Base-by-base conservation (phyloP, 2,113 vertebrate species). In the Glareola pratincola region DNA sequence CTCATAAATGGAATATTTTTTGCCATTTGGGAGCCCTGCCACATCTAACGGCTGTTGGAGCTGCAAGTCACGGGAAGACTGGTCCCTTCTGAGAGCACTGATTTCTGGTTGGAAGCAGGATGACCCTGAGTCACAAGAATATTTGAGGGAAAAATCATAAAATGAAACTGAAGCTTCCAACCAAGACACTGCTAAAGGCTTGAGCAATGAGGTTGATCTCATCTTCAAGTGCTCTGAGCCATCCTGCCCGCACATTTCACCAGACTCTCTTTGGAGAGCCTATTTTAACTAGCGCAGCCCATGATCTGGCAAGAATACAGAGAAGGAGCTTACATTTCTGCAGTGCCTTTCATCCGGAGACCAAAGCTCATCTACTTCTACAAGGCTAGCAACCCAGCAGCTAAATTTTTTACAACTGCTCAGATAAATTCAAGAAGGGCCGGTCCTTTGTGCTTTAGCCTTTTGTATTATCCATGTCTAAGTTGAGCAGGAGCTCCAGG, bases 311-410 rank as follows among this genome's bases (percentile, higher is more conserved):
- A 94, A 59, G 39, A 91, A 82, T 20, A 92, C 19, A 81, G 73
- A 89, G 64, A 93, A 88, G 53, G 34, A 91, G 14, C 43, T 96
- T 76, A 71, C 36, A 64, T 76, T 97, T 87, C 89, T 92, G 63
- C 78, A 68, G 26, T 23, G 66, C 51, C 56, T 94, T 97, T 95
- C 79, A 94, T 87, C n/a, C 47, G 74, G n/a, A 91, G 57, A 62
- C 45, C 73, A 95, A 63, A 78, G 50, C 50, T 86, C 77, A 82
- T 77, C 78, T 88, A 60, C 41, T 88, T 89, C 78, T 63, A 96
- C 30, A 83, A 79, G 41, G 43, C 36, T 32, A 82, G 48, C 30
- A 86, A 73, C 2, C 6, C 3, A 78, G 54, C 26, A 78, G 54
- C 79, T 75, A 18, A 21, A 4, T 63, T 39, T 94, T 95, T 91